These are phyloP conservation scores for Candoia aspera DNA, from an alignment of 2,113 vertebrate genomes.

Conservation along the genomic window DNA sequence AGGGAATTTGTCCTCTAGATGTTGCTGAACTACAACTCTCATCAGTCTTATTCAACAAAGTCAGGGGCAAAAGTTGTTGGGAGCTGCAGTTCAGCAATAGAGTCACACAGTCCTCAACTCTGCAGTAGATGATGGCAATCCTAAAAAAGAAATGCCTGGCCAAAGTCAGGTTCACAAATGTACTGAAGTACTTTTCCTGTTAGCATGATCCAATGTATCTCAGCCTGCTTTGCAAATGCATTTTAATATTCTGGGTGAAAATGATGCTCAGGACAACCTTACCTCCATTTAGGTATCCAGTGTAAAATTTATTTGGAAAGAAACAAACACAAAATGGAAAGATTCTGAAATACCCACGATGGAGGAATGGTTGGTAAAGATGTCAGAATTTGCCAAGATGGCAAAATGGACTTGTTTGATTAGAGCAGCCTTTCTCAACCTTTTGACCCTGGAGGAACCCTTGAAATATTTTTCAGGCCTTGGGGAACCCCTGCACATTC, in stretches of 20 bases:
- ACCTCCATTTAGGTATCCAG: neutral
- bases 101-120: too few species aligned
- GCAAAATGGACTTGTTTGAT: too few species aligned
- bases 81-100: neutral
- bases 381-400: too few species aligned
- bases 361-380: neutral
- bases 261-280: neutral
- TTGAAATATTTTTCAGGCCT: too few species aligned
- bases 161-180: too few species aligned
- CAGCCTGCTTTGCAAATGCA: neutral
- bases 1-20: neutral
- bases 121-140: too few species aligned
- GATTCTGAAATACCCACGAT: neutral
- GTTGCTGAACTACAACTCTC: neutral
- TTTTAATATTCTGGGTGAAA: neutral
- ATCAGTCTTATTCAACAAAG: neutral
- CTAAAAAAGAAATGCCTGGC: too few species aligned
- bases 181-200: too few species aligned
- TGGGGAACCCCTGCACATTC: too few species aligned
- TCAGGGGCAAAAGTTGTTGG: neutral
- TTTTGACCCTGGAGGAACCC: too few species aligned
- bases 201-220: neutral
- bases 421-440: too few species aligned
- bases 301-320: neutral
- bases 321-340: neutral